A percentile compares a stretch with the other conserved stretches of the same genome.
Evolutionary conservation across 2,113 vertebrate genomes (phyloP).

Genomic region (Pomatorhinus ruficollis): DNA sequence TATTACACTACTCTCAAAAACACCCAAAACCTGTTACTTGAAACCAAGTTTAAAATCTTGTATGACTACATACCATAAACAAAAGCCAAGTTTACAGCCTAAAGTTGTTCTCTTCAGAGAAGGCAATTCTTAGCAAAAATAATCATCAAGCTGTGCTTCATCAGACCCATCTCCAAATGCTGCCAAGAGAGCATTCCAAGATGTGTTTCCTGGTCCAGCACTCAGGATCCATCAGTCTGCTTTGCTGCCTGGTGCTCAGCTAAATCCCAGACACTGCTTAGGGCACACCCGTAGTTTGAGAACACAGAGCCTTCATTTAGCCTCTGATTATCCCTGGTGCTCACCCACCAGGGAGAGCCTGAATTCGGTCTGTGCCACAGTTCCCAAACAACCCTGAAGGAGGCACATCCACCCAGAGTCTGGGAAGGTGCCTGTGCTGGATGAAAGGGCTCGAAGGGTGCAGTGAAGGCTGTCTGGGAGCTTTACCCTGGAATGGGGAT

Average conservation of each 20-base stretch:
- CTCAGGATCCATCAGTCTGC: rapidly evolving
- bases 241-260: not conserved
- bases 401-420: not conserved
- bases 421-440: not conserved
- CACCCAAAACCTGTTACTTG: not conserved
- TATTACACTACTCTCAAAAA: not conserved
- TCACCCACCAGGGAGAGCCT: not conserved
- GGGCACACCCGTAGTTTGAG: not conserved
- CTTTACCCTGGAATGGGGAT: not conserved
- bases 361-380: not conserved
- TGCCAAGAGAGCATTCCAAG: not conserved
- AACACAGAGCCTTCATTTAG: not conserved
- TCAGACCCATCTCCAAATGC: not conserved
- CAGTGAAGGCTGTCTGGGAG: not conserved
- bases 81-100: not conserved
- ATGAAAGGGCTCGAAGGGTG: not conserved
- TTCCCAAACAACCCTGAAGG: rapidly evolving
- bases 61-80: not conserved
- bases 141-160: not conserved
- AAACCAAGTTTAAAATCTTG: not conserved
- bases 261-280: not conserved
- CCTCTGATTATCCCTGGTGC: not conserved
- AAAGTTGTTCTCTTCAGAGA: not conserved
- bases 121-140: not conserved
- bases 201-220: not conserved